These are phyloP conservation scores for Myzus persicae DNA, from an alignment of 1,140 invertebrate genomes.

Conservation along the genomic window DNA sequence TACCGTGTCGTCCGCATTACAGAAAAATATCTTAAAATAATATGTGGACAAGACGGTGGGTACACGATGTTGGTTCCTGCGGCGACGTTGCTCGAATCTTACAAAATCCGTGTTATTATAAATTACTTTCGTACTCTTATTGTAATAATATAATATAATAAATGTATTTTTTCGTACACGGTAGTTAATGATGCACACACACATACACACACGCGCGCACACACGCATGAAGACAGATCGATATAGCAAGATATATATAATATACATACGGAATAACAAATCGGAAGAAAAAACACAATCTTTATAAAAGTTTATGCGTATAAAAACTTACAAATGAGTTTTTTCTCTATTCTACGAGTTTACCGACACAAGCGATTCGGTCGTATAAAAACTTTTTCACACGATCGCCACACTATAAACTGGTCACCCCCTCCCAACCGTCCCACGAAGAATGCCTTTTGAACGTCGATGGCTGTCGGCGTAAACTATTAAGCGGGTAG, in stretches of 20 bases:
- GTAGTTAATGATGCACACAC: not conserved
- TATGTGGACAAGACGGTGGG: not conserved
- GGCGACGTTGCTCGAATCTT: not conserved
- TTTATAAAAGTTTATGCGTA: constrained; percentile 22
- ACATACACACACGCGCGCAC: not conserved
- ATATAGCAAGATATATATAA: not conserved
- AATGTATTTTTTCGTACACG: not conserved
- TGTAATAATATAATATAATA: no score
- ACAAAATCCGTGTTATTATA: not conserved
- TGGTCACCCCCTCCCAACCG: not conserved
- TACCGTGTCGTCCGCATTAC: not conserved
- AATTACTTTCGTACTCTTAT: not conserved
- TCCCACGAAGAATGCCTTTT: not conserved
- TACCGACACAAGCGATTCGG: not conserved
- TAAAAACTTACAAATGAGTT: constrained; percentile 25
- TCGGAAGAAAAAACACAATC: not conserved
- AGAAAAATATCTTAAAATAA: not conserved
- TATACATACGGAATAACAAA: not conserved
- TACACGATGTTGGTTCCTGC: not conserved
- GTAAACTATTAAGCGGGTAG: not conserved
- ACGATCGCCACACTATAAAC: not conserved
- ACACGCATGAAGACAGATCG: not conserved
- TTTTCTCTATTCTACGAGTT: not conserved
- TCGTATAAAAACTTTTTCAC: constrained; percentile 13
- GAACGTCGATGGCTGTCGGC: not conserved